phyloP scores from a whole-genome alignment of 2,113 vertebrate genomes.

The Xerus inauris region DNA sequence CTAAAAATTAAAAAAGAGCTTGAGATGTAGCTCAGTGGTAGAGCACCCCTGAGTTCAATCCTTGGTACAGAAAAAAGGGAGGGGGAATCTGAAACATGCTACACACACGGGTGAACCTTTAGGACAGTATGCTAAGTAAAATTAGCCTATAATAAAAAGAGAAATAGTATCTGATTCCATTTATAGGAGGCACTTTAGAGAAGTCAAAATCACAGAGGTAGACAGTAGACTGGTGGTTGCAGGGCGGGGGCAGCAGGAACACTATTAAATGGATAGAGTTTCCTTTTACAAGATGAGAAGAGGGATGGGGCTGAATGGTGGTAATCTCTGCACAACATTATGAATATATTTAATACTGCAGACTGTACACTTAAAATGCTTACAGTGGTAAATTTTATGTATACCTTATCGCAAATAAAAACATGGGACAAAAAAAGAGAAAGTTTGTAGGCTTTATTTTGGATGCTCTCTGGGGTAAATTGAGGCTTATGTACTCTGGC shows the following conservation, averaged over 20 bases:
- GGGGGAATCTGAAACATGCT: neutral
- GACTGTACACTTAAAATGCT: neutral
- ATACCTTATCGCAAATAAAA: neutral
- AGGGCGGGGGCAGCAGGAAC: neutral
- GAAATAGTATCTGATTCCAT: neutral
- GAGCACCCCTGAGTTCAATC: too few species aligned
- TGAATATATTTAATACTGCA: neutral
- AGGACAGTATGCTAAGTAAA: neutral
- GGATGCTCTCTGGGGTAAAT: neutral
- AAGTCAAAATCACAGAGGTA: neutral
- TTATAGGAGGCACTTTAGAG: neutral
- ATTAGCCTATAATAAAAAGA: neutral
- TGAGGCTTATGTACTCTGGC: neutral
- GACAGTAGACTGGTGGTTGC: neutral
- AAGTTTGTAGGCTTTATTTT: conserved; percentile 5
- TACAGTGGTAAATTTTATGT: neutral
- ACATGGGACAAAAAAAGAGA: neutral
- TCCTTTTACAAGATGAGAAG: neutral
- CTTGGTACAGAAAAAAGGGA: too few species aligned
- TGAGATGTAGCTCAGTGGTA: too few species aligned
- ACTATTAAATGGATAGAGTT: neutral
- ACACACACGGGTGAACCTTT: neutral
- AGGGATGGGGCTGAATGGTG: neutral
- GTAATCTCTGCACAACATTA: neutral
- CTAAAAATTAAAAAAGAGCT: too few species aligned